Evolutionary conservation across 2,113 vertebrate genomes (phyloP).

Genomic region (Cyprinodon variegatus): DNA sequence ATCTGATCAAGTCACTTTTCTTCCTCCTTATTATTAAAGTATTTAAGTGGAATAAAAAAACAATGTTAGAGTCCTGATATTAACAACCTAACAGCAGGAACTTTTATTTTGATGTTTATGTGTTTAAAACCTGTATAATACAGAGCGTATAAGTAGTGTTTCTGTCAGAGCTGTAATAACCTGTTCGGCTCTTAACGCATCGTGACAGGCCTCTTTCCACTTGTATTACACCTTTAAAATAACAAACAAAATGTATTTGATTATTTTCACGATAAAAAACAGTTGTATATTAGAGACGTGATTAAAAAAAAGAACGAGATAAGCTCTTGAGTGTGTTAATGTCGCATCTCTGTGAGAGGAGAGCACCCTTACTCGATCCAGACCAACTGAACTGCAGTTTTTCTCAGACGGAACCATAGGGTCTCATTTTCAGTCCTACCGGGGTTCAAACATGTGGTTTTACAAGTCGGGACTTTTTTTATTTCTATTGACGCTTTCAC

Average conservation of each 20-base stretch:
- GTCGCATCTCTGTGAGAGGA: constrained; percentile 53
- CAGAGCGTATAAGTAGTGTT: background rate
- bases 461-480: background rate
- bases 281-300: background rate
- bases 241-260: background rate
- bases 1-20: background rate
- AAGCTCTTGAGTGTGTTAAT: background rate
- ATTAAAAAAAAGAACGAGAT: background rate
- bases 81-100: background rate
- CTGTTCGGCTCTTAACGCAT: constrained; percentile 20
- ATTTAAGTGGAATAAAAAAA: background rate
- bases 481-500: background rate
- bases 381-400: constrained; percentile 21
- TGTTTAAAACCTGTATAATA: too few relatives aligned
- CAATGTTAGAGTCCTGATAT: background rate
- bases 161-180: background rate
- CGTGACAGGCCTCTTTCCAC: constrained; percentile 30
- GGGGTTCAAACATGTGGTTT: background rate
- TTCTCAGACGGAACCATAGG: constrained; percentile 1
- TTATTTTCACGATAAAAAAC: background rate
- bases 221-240: background rate
- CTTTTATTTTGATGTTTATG: background rate
- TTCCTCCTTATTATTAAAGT: background rate
- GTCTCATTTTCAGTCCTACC: background rate
- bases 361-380: constrained; percentile 37